Base-by-base conservation (phyloP, 2,797 vertebrate genomes). In the Petrocephalus schoutedeni region DNA sequence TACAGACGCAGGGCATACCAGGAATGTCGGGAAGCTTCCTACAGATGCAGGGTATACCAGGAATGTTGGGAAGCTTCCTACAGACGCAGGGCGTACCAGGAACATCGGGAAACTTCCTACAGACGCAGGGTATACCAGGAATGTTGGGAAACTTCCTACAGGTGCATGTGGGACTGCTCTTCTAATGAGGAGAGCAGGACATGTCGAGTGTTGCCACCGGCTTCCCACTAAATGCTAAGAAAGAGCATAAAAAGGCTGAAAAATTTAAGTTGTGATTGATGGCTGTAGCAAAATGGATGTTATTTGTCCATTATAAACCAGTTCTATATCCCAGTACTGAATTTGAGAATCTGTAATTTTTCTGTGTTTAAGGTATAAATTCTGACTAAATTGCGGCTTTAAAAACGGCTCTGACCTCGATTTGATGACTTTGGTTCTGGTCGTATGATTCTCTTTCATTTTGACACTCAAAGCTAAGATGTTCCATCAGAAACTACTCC, bases 401-500 rank as follows among this genome's bases (percentile, higher is more conserved):
- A 45, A 77, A 45, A 77, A 45, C 16, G 16, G 32, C 32, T 83
- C 53, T 54, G 45, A 2, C n/a, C n/a, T 8, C n/a, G 51, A 54
- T n/a, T 53, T 83, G 19, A 19, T 45, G n/a, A 23, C 41, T 83
- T 53, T 51, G 49, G 10, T 83, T 45, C 80, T 3, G 2, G 45
- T 28, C 80, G 12, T 82, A 59, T 61, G 8, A 36, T 61, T 9
- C 59, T 45, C 16, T 36, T 28, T 16, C n/a, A 58, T 53, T 59
- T 32, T 85, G n/a, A 36, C 45, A 32, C 56, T n/a, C 59, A 54
- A 53, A 28, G 51, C 53, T 88, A 28, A 87, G 85, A 32, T 91
- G 89, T 93, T 49, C 87, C 85, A 59, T 82, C 91, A 57, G 1
- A 28, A 32, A 28, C 64, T 36, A 88, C 91, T 88, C 89, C 90